Evolutionary conservation across 2,113 vertebrate genomes (phyloP).

Genomic region (Spilogale gracilis): DNA sequence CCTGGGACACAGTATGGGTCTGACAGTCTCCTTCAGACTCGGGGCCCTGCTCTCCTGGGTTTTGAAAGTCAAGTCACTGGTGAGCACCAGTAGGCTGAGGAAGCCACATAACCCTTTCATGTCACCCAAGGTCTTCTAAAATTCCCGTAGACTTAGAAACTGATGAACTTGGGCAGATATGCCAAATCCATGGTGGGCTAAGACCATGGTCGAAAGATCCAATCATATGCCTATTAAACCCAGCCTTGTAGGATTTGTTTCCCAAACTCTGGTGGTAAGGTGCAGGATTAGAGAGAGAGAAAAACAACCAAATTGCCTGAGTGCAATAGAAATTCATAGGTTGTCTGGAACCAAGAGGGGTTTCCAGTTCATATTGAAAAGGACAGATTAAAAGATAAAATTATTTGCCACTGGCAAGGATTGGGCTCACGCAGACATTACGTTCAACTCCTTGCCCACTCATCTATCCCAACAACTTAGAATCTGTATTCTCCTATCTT

Average conservation of each 20-base stretch:
- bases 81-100: not conserved
- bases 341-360: not conserved
- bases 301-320: not conserved
- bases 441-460: not conserved
- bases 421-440: too few species aligned
- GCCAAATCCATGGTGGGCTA: not conserved
- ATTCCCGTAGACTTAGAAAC: not conserved
- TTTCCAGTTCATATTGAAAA: not conserved
- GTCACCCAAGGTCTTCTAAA: not conserved
- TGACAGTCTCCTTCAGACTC: not conserved
- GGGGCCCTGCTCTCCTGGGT: not conserved
- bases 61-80: not conserved
- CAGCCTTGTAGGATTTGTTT: too few species aligned
- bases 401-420: not conserved
- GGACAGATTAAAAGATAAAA: not conserved
- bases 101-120: not conserved
- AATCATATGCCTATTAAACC: too few species aligned
- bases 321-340: not conserved
- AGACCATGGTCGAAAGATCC: not conserved
- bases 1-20: not conserved
- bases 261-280: not conserved
- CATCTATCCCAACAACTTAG: not conserved
- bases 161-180: not conserved
- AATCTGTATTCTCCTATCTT: not conserved
- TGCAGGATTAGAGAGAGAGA: not conserved